phyloP scores from a whole-genome alignment of 1,140 invertebrate species.

The Scaptomyza hsui region DNA sequence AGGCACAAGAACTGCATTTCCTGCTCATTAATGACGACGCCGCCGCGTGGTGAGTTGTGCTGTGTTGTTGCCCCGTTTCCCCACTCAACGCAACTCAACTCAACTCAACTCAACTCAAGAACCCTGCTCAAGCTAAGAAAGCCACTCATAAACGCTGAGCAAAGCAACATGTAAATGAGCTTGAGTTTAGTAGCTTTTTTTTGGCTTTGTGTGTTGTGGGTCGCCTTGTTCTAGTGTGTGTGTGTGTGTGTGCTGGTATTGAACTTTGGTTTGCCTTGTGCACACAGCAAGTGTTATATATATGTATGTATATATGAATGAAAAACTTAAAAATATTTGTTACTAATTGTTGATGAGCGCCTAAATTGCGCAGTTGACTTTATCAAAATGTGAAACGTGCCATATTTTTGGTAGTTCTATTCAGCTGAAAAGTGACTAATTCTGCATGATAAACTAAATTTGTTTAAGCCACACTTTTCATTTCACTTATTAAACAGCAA shows the following conservation, averaged over 20 bases:
- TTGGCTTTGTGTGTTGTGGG: slow-evolving; percentile 28
- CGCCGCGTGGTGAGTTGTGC: slow-evolving; percentile 54
- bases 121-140: slow-evolving; percentile 6
- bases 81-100: slow-evolving; percentile 30
- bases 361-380: slow-evolving; percentile 73
- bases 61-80: slow-evolving; percentile 34
- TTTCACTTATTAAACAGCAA: slow-evolving; percentile 45
- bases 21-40: slow-evolving; percentile 61
- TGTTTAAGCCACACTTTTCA: slow-evolving; percentile 62
- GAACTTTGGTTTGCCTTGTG: slow-evolving; percentile 35
- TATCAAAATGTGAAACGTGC: slow-evolving; percentile 59
- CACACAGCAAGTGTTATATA: slow-evolving; percentile 10
- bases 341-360: slow-evolving; percentile 24
- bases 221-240: slow-evolving; percentile 35
- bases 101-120: slow-evolving; percentile 37
- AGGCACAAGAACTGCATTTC: slow-evolving; percentile 65
- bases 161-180: slow-evolving; percentile 71
- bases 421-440: slow-evolving; percentile 22
- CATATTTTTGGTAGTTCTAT: neutral
- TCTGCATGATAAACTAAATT: slow-evolving; percentile 14
- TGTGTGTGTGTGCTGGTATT: slow-evolving; percentile 20
- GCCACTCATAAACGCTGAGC: slow-evolving; percentile 2
- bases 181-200: slow-evolving; percentile 41
- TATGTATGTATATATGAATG: slow-evolving; percentile 23
- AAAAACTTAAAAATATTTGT: slow-evolving; percentile 20